Conservation (phyloP, 2,113 vertebrate genomes). For the Podarcis muralis region DNA sequence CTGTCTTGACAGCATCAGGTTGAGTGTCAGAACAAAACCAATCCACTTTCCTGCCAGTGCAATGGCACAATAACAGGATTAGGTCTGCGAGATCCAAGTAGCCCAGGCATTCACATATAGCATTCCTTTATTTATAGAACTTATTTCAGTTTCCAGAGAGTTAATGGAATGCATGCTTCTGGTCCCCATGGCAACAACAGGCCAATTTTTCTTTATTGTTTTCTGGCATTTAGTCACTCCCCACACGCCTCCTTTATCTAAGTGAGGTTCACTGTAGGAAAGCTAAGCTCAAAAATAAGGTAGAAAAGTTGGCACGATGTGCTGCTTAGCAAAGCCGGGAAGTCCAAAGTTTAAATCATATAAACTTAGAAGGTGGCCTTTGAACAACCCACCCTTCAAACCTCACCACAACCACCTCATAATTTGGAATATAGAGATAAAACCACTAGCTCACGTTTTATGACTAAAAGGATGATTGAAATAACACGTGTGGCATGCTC, state of each 20-base stretch:
- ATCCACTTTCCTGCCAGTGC: neutral
- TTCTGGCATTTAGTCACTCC: neutral
- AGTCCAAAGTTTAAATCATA: neutral
- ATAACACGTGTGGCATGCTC: neutral
- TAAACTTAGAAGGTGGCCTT: neutral
- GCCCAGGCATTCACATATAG: neutral
- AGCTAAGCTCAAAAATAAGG: neutral
- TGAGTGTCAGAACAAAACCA: neutral
- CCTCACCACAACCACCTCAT: neutral
- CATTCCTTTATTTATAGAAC: neutral
- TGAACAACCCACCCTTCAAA: neutral
- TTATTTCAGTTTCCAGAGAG: neutral
- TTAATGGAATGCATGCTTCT: neutral
- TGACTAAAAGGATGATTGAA: neutral
- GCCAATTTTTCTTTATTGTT: neutral
- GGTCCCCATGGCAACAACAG: neutral
- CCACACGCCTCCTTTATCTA: neutral
- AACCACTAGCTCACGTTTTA: neutral
- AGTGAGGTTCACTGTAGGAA: neutral
- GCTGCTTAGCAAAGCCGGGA: neutral
- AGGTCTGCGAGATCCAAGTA: neutral
- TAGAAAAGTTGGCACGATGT: neutral
- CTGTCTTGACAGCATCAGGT: neutral
- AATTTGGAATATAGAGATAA: neutral
- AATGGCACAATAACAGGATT: neutral